These are phyloP conservation scores for Smittia sp. DNA, from an alignment of 2,888 invertebrate genomes.

Conservation along the genomic window DNA sequence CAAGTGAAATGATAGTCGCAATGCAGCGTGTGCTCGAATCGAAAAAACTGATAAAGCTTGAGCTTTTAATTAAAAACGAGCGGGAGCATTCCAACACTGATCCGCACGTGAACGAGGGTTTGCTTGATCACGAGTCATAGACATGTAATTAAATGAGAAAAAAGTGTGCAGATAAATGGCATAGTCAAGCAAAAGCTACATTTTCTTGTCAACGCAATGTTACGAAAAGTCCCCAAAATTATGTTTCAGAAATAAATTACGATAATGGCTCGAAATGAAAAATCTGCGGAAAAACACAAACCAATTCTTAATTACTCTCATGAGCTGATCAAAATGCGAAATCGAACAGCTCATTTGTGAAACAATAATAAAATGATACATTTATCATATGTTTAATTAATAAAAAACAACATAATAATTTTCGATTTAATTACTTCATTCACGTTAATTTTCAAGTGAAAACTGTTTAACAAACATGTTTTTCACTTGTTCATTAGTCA, in stretches of 20 bases:
- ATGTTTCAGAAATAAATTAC: not conserved
- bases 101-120: too few relatives aligned
- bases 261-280: not conserved
- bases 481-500: not conserved
- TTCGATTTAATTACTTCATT: conserved; percentile 24
- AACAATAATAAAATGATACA: not conserved
- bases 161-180: not conserved
- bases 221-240: not conserved
- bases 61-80: too few relatives aligned
- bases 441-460: not conserved
- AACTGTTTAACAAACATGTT: not conserved
- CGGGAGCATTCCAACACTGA: too few relatives aligned
- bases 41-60: too few relatives aligned
- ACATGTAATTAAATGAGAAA: not conserved
- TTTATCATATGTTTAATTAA: conserved; percentile 18
- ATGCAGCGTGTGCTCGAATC: too few relatives aligned
- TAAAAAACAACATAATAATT: conserved; percentile 35
- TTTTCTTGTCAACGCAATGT: too few relatives aligned
- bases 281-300: not conserved
- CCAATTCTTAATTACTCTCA: not conserved
- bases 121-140: too few relatives aligned
- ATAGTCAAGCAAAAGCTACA: too few relatives aligned
- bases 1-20: too few relatives aligned
- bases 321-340: conserved; percentile 13
- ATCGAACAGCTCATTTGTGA: conserved; percentile 8